phyloP scores from a whole-genome alignment of 2,888 invertebrate genomes.

The Odontocerum albicorne region DNA sequence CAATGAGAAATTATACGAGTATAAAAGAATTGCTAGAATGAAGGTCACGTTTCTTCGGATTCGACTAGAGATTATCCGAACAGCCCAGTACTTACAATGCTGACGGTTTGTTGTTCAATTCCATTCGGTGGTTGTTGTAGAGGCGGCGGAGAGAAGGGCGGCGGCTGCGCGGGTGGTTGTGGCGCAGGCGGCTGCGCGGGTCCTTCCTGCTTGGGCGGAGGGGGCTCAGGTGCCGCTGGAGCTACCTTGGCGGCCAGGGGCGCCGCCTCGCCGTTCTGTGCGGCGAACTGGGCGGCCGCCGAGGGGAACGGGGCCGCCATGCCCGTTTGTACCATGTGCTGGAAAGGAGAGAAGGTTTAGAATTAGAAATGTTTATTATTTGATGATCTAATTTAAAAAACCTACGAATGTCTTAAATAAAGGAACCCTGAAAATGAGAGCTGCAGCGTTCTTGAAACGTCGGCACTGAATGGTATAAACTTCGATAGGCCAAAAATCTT shows the following conservation, averaged over 20 bases:
- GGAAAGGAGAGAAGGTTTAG: too few species aligned
- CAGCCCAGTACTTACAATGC: slow-evolving; percentile 54
- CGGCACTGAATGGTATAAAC: too few species aligned
- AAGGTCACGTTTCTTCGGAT: too few species aligned
- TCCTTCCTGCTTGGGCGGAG: slow-evolving; percentile 58
- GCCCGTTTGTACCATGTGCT: slow-evolving; percentile 95
- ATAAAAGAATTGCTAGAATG: too few species aligned
- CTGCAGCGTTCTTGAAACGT: too few species aligned
- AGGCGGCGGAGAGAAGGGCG: slow-evolving; percentile 49
- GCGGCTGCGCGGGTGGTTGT: slow-evolving; percentile 50
- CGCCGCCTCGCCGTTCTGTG: slow-evolving; percentile 52
- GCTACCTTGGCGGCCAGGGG: slow-evolving; percentile 60
- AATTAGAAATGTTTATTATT: too few species aligned
- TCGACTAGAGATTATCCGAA: too few species aligned
- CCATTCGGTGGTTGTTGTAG: slow-evolving; percentile 48
- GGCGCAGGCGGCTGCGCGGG: slow-evolving; percentile 50
- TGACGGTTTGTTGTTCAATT: slow-evolving; percentile 62
- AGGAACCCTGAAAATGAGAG: too few species aligned
- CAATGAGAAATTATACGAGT: too few species aligned
- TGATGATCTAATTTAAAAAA: too few species aligned
- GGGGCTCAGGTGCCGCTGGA: slow-evolving; percentile 53
- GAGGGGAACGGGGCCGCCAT: slow-evolving; percentile 75
- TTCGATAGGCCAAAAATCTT: too few species aligned
- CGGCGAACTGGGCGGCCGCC: slow-evolving; percentile 63
- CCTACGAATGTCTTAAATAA: too few species aligned